Percentiles rank a stretch among this genome's conserved stretches.
Evolutionary conservation across 2,797 vertebrate genomes (phyloP).

Genomic region (Falco columbarius): DNA sequence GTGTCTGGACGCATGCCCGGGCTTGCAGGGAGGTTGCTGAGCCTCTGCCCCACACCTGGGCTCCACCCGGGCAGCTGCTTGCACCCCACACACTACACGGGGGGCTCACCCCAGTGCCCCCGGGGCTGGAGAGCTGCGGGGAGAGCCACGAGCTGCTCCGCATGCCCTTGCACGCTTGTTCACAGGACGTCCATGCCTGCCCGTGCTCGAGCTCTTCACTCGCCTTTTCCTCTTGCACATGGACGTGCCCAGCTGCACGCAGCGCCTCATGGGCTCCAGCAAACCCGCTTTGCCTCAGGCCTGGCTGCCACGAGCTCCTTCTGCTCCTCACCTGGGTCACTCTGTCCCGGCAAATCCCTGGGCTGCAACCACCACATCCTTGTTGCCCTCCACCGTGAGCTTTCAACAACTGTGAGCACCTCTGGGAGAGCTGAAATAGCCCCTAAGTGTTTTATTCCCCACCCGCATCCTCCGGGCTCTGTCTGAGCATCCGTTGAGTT

Average conservation of each 20-base stretch:
- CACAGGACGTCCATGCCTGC: accelerated
- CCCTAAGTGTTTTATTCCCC: accelerated
- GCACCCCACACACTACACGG: neutral
- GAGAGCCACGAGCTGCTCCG: neutral
- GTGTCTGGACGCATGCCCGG: neutral
- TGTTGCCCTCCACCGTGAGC: too few relatives aligned
- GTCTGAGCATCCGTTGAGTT: accelerated
- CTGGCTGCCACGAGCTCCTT: accelerated
- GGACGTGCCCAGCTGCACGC: neutral
- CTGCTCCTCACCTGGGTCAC: neutral
- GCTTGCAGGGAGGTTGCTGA: constrained; percentile 11
- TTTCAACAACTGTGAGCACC: accelerated
- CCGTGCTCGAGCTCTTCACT: neutral
- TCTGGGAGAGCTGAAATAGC: neutral
- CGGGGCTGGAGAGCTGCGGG: neutral
- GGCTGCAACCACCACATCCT: accelerated
- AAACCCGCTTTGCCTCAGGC: neutral
- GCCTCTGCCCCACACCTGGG: neutral
- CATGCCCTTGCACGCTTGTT: neutral
- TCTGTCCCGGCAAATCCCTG: neutral
- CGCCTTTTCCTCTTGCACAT: accelerated
- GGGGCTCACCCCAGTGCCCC: neutral
- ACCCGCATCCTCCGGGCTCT: accelerated
- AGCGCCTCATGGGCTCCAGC: neutral
- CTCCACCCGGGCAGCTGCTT: neutral